Base-by-base conservation (phyloP, 1,140 invertebrate genomes). In the fruit fly (Drosophila melanogaster) region DNA sequence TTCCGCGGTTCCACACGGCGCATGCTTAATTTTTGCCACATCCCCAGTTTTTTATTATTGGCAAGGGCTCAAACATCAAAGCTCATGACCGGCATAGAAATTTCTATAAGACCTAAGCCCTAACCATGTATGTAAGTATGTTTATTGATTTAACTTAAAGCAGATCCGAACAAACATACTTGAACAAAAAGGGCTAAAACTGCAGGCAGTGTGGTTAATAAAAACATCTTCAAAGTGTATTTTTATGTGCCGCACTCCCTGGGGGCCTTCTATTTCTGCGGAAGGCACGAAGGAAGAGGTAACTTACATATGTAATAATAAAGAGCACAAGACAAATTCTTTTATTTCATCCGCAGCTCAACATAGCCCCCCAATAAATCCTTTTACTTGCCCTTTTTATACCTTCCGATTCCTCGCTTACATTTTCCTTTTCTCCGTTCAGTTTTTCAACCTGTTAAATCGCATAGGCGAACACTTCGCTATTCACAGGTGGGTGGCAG, bases 391-490 rank as follows among this genome's bases (percentile, higher is more conserved):
- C 19, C 30, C 30, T 17, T n/a, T 58, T 58, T 50, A 19, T 19
- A 26, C 17, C n/a, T 46, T 65, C 10, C 30, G 30, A 30, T 8
- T 30, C 30, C 24, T n/a, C 30, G 33, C 47, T 67, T 12, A 10
- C 8, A 30, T 53, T 22, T 10, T 47, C 49, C 61, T 49, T 40
- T 80, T 80, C 81, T 66, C 77, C 55, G 57, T 64, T 53, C 62
- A 69, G 49, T 57, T 75, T 84, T 75, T 75, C 75, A 79, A 79
- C 79, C 70, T 75, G 70, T 79, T 83, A 74, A 75, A 74, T 77
- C 69, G 55, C 60, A 47, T 59, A 61, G 58, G 17, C 53, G 49
- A 74, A 24, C 35, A 57, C 43, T 69, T 26, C 30, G 55, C 19
- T 19, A 17, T 33, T 24, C 51, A 1, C 15, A 26, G 37, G 19